Conservation (phyloP, 2,113 vertebrate species). For the Smithornis capensis region DNA sequence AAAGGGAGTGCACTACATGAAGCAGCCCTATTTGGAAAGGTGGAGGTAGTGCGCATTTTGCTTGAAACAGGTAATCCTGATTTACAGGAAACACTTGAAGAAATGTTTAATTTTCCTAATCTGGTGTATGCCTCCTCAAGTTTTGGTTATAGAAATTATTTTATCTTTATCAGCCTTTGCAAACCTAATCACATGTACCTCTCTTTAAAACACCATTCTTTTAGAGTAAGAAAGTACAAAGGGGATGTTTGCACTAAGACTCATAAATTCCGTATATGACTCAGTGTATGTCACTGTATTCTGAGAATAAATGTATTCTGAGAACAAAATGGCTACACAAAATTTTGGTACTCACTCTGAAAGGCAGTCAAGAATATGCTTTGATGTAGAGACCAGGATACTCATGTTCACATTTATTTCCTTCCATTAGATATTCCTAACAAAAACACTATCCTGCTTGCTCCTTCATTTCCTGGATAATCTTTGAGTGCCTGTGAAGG, state of each 20-base stretch:
- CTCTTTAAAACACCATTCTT: background rate
- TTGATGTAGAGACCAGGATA: background rate
- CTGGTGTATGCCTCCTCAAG: background rate
- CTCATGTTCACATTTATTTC: background rate
- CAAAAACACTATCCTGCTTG: background rate
- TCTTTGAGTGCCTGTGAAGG: background rate
- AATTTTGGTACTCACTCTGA: background rate
- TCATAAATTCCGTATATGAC: background rate
- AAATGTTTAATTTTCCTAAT: background rate
- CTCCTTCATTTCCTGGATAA: background rate
- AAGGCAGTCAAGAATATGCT: slow-evolving; percentile 5
- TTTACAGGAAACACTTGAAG: background rate
- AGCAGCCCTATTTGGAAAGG: slow-evolving; percentile 94
- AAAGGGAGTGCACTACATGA: slow-evolving; percentile 96
- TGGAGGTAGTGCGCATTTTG: slow-evolving; percentile 92
- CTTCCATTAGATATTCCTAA: background rate
- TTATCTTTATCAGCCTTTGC: background rate
- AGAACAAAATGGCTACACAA: background rate
- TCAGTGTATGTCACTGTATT: background rate
- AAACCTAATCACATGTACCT: background rate
- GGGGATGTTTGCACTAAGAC: background rate
- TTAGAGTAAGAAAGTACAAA: slow-evolving; percentile 18
- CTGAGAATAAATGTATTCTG: background rate
- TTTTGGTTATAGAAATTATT: background rate
- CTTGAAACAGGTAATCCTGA: slow-evolving; percentile 88